Conservation (phyloP, 1,140 invertebrate genomes). For the Rhysida immarginata region DNA sequence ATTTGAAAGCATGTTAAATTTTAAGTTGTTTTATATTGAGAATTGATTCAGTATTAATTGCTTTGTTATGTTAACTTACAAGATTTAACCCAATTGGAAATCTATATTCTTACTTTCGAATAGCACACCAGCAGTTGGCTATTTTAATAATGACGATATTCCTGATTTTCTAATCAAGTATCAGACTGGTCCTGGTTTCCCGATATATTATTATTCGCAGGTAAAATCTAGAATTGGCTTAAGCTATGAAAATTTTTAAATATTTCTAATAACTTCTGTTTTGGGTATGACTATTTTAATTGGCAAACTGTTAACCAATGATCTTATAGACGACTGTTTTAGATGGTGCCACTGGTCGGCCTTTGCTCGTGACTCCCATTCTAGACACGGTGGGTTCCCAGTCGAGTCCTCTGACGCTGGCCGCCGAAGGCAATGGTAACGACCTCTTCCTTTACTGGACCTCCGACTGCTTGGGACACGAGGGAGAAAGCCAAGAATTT, state of each 20-base stretch:
- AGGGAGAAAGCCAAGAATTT: constrained; percentile 30
- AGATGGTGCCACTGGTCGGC: constrained; percentile 48
- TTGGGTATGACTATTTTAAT: no score
- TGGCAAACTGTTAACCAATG: no score
- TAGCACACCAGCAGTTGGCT: constrained; percentile 61
- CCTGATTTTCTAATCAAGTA: constrained; percentile 71
- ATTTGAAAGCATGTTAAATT: not conserved
- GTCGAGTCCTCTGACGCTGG: constrained; percentile 46
- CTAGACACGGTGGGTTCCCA: constrained; percentile 48
- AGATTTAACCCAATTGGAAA: no score
- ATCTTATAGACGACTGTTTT: constrained; percentile 42
- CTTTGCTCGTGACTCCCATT: constrained; percentile 43
- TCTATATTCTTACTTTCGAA: not conserved
- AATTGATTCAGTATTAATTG: no score
- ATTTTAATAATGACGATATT: constrained; percentile 61
- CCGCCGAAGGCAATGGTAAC: constrained; percentile 45
- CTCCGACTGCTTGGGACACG: constrained; percentile 40
- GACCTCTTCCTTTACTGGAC: constrained; percentile 62
- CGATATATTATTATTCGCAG: constrained; percentile 57
- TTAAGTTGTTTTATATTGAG: not conserved
- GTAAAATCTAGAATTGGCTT: constrained; percentile 33
- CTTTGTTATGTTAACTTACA: no score
- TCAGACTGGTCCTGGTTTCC: constrained; percentile 53
- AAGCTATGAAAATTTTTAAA: no score
- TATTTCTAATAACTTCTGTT: no score